Evolutionary conservation across 2,888 invertebrate species (phyloP).

Genomic region (Athripsodes cinereus): DNA sequence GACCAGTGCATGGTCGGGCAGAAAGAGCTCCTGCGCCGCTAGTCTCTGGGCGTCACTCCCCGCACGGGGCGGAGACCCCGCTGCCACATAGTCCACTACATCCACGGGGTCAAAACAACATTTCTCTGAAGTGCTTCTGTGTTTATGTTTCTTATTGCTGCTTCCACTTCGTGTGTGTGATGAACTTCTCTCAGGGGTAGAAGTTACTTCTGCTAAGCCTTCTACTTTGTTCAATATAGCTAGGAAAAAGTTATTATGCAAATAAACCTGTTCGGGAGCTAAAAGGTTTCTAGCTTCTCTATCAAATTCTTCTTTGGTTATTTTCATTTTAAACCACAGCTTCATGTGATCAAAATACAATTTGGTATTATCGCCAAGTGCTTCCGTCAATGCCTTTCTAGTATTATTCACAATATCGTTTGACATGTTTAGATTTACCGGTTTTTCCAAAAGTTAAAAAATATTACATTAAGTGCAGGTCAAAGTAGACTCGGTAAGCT

Average conservation of each 20-base stretch:
- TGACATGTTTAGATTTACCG: slow-evolving; percentile 34
- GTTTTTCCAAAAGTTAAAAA: not conserved
- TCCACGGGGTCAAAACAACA: slow-evolving; percentile 57
- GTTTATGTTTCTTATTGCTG: slow-evolving; percentile 40
- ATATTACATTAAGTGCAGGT: not conserved
- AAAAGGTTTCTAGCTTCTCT: slow-evolving; percentile 68
- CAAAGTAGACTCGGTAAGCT: not conserved
- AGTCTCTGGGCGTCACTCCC: slow-evolving; percentile 42
- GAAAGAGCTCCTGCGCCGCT: slow-evolving; percentile 63
- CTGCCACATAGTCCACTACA: slow-evolving; percentile 52
- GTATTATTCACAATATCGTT: slow-evolving; percentile 51
- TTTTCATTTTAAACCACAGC: slow-evolving; percentile 67
- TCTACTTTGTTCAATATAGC: slow-evolving; percentile 71
- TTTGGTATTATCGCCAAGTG: slow-evolving; percentile 62
- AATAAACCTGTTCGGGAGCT: slow-evolving; percentile 65
- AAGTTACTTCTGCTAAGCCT: slow-evolving; percentile 27
- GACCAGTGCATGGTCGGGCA: slow-evolving; percentile 80
- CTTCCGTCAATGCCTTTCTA: slow-evolving; percentile 54
- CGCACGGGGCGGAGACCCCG: slow-evolving; percentile 49
- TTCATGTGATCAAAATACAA: slow-evolving; percentile 69
- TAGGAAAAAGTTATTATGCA: slow-evolving; percentile 79
- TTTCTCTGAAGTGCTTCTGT: slow-evolving; percentile 49
- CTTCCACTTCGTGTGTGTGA: slow-evolving; percentile 30
- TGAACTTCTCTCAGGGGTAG: slow-evolving; percentile 18
- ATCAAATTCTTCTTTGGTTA: slow-evolving; percentile 81